Base-by-base conservation (phyloP, 92 coral and sea anemone species). In the Siderastrea radians region DNA sequence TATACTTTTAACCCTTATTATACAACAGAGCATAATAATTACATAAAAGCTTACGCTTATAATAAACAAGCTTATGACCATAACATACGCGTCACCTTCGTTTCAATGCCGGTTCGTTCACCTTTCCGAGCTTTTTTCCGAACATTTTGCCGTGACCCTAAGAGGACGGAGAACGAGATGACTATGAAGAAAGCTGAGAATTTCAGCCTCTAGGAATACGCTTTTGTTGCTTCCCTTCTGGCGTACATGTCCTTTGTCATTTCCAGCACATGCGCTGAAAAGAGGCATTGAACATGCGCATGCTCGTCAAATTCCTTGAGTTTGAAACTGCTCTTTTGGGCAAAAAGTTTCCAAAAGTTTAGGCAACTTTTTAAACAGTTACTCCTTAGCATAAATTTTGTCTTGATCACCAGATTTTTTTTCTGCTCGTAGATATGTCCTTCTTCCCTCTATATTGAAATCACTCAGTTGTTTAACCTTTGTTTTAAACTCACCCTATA, bases 241-340 rank as follows among this genome's bases (percentile, higher is more conserved):
- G 48, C 13, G 73, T 91, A 92, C 95, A 92, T 89, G 95, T 82
- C 80, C 84, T 82, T 84, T 92, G 93, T 85, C 81, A 51, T 52
- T 15, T 17, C 50, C 5, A 44, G 44, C 93, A 88, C 95, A 89
- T 86, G 95, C 86, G 90, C 79, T 14, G 84, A 68, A 0, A 50
- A 26, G 15, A 6, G 51, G n/a, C 6, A 74, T 49, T 1, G 5
- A 7, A 54, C 46, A 45, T 68, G 83, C 93, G 95, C 95, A 92
- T 86, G 93, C 63, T 61, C 50, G 52, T 10, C 3, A 74, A 74
- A 84, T 84, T 73, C 87, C 73, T 57, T 3, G 13, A 62, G 74
- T 3, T 3, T 15, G 12, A 6, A 1, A 8, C 15, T 62, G 73
- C 64, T 63, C 86, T 74, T 84, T 73, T 74, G 26, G 57, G 15